phyloP scores from a whole-genome alignment of 2,797 vertebrate genomes.

The Pseudomugil tenellus region DNA sequence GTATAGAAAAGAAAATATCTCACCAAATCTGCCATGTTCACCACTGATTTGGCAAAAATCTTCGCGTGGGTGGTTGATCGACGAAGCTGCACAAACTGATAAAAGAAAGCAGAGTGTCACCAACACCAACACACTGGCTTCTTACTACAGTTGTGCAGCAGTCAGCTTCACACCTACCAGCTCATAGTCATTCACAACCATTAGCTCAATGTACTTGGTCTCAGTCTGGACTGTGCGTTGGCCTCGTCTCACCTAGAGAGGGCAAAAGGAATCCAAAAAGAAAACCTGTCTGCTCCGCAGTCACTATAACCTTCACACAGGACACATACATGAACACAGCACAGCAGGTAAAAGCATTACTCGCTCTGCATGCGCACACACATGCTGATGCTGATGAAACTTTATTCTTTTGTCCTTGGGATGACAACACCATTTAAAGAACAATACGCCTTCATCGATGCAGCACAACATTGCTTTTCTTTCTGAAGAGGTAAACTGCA shows the following conservation, averaged over 20 bases:
- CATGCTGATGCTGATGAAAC: conserved; percentile 56
- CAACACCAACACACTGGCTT: background rate
- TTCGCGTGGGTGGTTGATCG: conserved; percentile 88
- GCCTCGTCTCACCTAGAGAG: conserved; percentile 85
- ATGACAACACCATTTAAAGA: conserved; percentile 35
- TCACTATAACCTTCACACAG: conserved; percentile 61
- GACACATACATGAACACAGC: conserved; percentile 28
- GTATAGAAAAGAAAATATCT: conserved; percentile 41
- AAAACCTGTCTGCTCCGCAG: background rate
- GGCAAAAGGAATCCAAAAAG: conserved; percentile 31
- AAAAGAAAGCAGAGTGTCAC: background rate
- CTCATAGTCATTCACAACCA: conserved; percentile 93
- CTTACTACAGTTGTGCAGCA: background rate
- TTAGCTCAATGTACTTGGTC: conserved; percentile 97
- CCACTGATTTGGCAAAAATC: conserved; percentile 96
- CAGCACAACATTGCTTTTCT: conserved; percentile 18
- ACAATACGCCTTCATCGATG: conserved; percentile 30
- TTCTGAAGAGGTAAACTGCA: conserved; percentile 11
- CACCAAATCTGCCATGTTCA: conserved; percentile 96
- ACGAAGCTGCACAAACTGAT: conserved; percentile 89
- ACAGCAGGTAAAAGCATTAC: conserved; percentile 40
- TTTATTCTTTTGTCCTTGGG: conserved; percentile 62
- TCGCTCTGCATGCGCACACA: conserved; percentile 37
- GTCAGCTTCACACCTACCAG: conserved; percentile 80
- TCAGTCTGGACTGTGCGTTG: conserved; percentile 93